Evolutionary conservation across 2,888 invertebrate species (phyloP).

Genomic region (Imbricaverruca yamaguchii): DNA sequence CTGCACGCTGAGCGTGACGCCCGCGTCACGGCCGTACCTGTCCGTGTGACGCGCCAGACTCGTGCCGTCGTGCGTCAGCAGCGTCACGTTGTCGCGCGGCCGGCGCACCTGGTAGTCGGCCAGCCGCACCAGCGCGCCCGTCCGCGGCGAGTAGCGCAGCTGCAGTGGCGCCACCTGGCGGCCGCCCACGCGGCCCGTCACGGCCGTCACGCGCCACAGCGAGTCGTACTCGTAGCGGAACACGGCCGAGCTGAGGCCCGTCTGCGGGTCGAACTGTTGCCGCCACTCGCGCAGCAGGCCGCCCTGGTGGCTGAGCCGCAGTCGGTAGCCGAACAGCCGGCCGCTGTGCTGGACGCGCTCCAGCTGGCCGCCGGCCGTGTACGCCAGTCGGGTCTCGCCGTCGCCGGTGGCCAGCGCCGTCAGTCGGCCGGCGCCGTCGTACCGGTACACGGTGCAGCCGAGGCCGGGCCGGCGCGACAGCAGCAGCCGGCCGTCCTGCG

Average conservation of each 20-base stretch:
- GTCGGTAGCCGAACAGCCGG: slow-evolving; percentile 29
- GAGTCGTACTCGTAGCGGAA: slow-evolving; percentile 34
- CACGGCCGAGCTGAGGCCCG: slow-evolving; percentile 35
- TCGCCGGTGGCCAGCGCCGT: slow-evolving; percentile 40
- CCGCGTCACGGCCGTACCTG: slow-evolving; percentile 52
- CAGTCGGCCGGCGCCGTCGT: slow-evolving; percentile 72
- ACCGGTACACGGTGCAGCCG: slow-evolving; percentile 57
- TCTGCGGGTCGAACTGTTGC: slow-evolving; percentile 35
- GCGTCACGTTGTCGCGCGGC: slow-evolving; percentile 71
- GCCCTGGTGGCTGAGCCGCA: slow-evolving; percentile 29
- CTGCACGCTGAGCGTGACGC: slow-evolving; percentile 66
- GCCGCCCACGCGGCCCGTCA: slow-evolving; percentile 36
- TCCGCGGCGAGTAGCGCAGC: slow-evolving; percentile 62
- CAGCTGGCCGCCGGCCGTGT: slow-evolving; percentile 30
- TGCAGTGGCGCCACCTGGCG: slow-evolving; percentile 30
- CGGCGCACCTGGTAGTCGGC: slow-evolving; percentile 67
- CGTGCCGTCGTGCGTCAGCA: slow-evolving; percentile 77
- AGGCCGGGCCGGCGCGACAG: slow-evolving; percentile 78
- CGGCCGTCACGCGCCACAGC: slow-evolving; percentile 35
- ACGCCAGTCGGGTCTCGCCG: slow-evolving; percentile 37
- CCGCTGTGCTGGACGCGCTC: slow-evolving; percentile 29
- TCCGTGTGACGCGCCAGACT: slow-evolving; percentile 71
- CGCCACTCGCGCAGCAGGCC: slow-evolving; percentile 29
- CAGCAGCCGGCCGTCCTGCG: slow-evolving; percentile 70
- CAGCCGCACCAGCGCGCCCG: slow-evolving; percentile 69